Evolutionary conservation across 2,113 vertebrate genomes (phyloP), one percentile per base, ranked within the genome.

Genomic region (Scatophagus argus): DNA sequence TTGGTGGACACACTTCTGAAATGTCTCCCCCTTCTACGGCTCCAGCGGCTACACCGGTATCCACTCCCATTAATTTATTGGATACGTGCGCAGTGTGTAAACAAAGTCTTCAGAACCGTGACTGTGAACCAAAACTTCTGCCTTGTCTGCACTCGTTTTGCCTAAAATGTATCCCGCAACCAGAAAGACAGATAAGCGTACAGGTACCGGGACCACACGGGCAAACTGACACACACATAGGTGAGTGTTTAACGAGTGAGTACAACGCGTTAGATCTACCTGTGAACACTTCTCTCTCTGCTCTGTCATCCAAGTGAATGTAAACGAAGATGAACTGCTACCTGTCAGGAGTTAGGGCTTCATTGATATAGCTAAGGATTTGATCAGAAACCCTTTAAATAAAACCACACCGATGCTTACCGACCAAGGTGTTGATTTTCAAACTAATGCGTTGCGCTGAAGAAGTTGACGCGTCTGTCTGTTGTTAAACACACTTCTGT

Each of bases 71-170:
- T 32, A 96, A 95, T 93, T 92, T 98, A 12, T 89, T 99, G 93
- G 97, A 99, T 95, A 97, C 96, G 84, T 99, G 98, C 92, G 95
- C 96, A 19, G 96, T 98, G 82, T 99, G 97, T 96, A 97, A 96
- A 95, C 96, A 97, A 92, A 97, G 96, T 93, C 93, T 99, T 64
- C 97, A 98, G 93, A 96, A 89, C 94, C 95, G 96, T 76, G 96
- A 98, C 79, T 96, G 96, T 87, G 97, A 99, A 90, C 97, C 98
- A 38, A 99, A 98, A 95, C 96, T 99, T 88, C 94, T 99, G 83
- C 97, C 98, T 21, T 99, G 98, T 82, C 95, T 99, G 61, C 98
- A 98, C 93, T 98, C 98, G 1, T 98, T 99, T 82, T 99, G 98
- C 93, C 93, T 97, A 2, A 97, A 97, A 89, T 99, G 98, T 72